Evolutionary conservation across 2,113 vertebrate species (phyloP), one percentile per base, ranked within the genome.

Genomic region (Larimichthys crocea): DNA sequence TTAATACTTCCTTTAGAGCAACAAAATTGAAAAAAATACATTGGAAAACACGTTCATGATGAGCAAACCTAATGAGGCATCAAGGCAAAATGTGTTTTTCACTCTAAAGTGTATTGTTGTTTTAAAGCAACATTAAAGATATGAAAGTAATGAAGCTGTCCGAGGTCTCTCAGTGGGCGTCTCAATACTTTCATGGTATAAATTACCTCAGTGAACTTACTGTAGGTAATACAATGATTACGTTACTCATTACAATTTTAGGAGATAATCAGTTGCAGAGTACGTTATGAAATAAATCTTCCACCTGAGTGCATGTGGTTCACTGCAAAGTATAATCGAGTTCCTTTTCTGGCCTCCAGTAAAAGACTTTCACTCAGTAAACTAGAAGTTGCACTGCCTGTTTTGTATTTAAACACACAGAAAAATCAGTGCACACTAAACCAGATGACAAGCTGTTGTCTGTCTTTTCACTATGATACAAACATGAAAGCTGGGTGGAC

Each of bases 401-500:
- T 66, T 89, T 90, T 75, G 24, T 4, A 84, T 86, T 87, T 66
- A 81, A 79, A 70, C 59, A 71, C 63, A 53, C 49, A 80, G 52
- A 66, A 63, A 85, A 67, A 49, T 59, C 49, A 65, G 68, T 24
- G 26, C 52, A 10, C 70, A 50, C 60, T 79, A 56, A 85, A 83
- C 84, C 80, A 87, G 79, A 90, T 80, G 87, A 81, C 70, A 50
- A 52, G 22, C 76, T 75, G 76, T 74, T 86, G 85, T 82, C 84
- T 83, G 71, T 76, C 73, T 73, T 71, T 75, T 73, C 40, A 64
- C 72, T 52, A 64, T 53, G 66, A 82, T 62, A 46, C 31, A 79
- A 73, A 85, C 77, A 69, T 90, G 62, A 91, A 91, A 83, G 84
- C 78, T 79, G 86, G 74, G 70, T 65, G 82, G 86, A 87, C 84